These are phyloP conservation scores for Chaetodon trifasciatus DNA, from an alignment of 2,797 vertebrate species.

Conservation along the genomic window DNA sequence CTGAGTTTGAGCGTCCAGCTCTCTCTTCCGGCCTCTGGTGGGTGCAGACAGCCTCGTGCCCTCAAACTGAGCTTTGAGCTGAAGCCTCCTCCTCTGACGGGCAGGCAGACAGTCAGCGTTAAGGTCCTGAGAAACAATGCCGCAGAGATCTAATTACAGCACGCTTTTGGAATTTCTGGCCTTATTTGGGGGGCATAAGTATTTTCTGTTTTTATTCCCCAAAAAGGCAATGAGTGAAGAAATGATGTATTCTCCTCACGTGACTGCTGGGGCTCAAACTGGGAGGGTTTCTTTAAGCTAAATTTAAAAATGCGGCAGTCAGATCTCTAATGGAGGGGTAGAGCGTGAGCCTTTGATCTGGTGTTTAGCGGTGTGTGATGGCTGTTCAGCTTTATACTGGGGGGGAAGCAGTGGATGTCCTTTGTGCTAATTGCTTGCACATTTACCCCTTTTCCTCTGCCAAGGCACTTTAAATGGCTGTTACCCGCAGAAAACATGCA, in stretches of 20 bases:
- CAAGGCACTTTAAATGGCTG: constrained; percentile 47
- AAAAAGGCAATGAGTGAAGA: constrained; percentile 70
- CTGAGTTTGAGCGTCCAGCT: background rate
- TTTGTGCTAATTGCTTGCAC: constrained; percentile 78
- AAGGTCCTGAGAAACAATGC: constrained; percentile 76
- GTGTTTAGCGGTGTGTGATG: constrained; percentile 68
- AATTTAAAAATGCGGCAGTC: constrained; percentile 69
- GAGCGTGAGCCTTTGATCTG: constrained; percentile 74
- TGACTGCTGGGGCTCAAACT: constrained; percentile 60
- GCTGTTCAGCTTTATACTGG: constrained; percentile 60
- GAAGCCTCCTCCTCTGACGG: constrained; percentile 36
- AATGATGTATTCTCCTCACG: constrained; percentile 35
- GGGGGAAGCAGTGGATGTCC: constrained; percentile 68
- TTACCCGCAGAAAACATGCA: constrained; percentile 42
- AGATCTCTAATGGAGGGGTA: constrained; percentile 73
- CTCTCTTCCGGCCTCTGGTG: background rate
- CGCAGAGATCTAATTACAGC: constrained; percentile 69
- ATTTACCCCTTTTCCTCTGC: constrained; percentile 60
- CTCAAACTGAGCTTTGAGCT: constrained; percentile 21
- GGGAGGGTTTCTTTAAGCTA: constrained; percentile 72
- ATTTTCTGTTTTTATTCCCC: constrained; percentile 69
- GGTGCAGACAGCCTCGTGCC: background rate
- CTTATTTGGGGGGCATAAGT: constrained; percentile 66
- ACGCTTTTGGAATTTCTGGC: constrained; percentile 74
- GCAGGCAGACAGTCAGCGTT: constrained; percentile 41